These are phyloP conservation scores for Ditula angustiorana DNA, from an alignment of 2,888 invertebrate genomes.

Conservation along the genomic window DNA sequence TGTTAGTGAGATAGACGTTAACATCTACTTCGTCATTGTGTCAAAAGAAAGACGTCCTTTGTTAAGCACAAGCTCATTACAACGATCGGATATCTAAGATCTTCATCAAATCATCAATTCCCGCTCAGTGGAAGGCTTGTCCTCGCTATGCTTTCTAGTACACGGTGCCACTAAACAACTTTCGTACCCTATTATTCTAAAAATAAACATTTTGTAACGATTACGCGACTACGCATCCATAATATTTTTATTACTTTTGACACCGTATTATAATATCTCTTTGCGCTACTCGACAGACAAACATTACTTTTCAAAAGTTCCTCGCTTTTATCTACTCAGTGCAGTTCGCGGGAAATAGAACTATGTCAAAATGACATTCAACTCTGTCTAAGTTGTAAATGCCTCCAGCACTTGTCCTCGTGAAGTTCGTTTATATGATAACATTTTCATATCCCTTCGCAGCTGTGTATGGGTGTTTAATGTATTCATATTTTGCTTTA, in stretches of 20 bases:
- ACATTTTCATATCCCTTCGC: conserved; percentile 58
- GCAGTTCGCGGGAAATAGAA: conserved; percentile 55
- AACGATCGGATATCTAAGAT: background rate
- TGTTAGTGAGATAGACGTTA: too few species aligned
- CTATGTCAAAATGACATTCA: conserved; percentile 62
- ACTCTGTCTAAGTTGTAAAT: conserved; percentile 59
- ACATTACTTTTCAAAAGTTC: conserved; percentile 50
- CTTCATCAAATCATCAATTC: background rate
- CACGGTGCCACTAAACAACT: background rate
- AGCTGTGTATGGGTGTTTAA: conserved; percentile 48
- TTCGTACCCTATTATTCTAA: background rate
- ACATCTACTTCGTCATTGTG: too few species aligned
- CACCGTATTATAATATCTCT: conserved; percentile 31
- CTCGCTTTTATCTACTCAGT: conserved; percentile 48
- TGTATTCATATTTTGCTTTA: conserved; percentile 54
- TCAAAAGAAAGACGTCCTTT: too few species aligned
- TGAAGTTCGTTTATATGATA: conserved; percentile 54
- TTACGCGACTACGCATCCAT: conserved; percentile 1
- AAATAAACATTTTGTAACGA: background rate
- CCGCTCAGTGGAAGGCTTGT: background rate
- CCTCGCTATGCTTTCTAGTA: background rate
- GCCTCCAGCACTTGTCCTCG: conserved; percentile 45
- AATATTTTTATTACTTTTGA: background rate
- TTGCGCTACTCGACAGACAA: conserved; percentile 46
- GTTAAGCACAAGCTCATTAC: too few species aligned